A percentile compares a stretch with the other conserved stretches of the same genome.
phyloP scores from a whole-genome alignment of 2,888 invertebrate genomes.

The Cheilosia grossa region DNA sequence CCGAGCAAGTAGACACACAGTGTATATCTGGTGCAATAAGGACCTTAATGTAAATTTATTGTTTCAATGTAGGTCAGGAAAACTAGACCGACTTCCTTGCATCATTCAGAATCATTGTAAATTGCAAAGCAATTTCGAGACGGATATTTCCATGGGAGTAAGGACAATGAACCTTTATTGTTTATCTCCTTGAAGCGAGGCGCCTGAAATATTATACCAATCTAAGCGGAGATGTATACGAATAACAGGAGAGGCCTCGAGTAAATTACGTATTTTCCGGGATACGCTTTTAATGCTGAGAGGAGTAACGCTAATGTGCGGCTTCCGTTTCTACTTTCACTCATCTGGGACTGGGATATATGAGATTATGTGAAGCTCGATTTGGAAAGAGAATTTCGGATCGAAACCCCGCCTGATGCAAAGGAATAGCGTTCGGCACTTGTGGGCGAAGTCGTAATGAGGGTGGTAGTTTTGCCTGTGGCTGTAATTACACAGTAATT shows the following conservation, averaged over 20 bases:
- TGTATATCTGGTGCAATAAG: background rate
- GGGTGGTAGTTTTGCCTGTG: background rate
- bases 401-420: background rate
- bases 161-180: conserved; percentile 5
- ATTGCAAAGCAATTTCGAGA: background rate
- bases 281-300: conserved; percentile 6
- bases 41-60: conserved; percentile 2
- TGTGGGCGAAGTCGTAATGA: background rate
- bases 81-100: background rate
- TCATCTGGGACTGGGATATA: conserved; percentile 5
- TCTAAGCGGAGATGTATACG: background rate
- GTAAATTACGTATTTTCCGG: background rate
- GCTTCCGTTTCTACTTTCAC: conserved; percentile 10
- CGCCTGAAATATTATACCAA: conserved; percentile 28
- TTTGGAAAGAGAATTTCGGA: background rate
- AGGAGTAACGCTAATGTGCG: conserved; percentile 6
- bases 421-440: background rate
- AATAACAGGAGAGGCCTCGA: background rate
- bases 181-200: background rate
- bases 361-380: conserved; percentile 6
- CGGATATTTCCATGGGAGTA: background rate
- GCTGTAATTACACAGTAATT: conserved; percentile 5
- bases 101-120: background rate
- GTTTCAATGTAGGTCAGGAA: background rate
- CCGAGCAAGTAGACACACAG: background rate